Conservation (phyloP, 2,797 vertebrate genomes). For the Tenualosa ilisha region DNA sequence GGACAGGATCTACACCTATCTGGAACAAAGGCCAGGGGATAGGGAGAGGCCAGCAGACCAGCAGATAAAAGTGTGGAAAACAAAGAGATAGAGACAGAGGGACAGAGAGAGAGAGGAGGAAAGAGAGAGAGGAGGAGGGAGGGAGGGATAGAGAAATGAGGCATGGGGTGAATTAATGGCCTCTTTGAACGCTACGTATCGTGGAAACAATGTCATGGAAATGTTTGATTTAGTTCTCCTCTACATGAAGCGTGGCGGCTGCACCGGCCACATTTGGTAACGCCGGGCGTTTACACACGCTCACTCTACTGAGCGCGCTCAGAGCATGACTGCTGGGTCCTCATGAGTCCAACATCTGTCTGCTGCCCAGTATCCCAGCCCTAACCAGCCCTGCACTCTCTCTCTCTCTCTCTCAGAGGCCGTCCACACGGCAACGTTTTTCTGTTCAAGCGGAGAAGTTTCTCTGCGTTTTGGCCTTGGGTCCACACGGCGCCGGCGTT, state of each 20-base stretch:
- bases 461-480: too few relatives aligned
- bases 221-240: background rate
- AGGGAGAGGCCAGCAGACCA: background rate
- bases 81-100: slow-evolving; percentile 8
- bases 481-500: too few relatives aligned
- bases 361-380: background rate
- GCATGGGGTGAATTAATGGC: background rate
- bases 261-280: background rate
- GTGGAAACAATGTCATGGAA: slow-evolving; percentile 10
- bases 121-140: background rate
- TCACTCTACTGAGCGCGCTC: too few relatives aligned
- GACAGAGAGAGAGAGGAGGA: background rate
- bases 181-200: background rate
- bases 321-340: too few relatives aligned
- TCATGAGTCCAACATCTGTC: background rate
- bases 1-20: slow-evolving; percentile 22
- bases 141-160: background rate
- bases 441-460: too few relatives aligned
- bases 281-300: background rate
- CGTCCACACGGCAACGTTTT: too few relatives aligned
- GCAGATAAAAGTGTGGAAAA: background rate
- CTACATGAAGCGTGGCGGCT: background rate
- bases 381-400: too few relatives aligned
- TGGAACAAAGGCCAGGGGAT: slow-evolving; percentile 13
- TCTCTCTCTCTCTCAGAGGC: too few relatives aligned